phyloP scores from a whole-genome alignment of 2,888 invertebrate genomes.

The Sycophila texana region DNA sequence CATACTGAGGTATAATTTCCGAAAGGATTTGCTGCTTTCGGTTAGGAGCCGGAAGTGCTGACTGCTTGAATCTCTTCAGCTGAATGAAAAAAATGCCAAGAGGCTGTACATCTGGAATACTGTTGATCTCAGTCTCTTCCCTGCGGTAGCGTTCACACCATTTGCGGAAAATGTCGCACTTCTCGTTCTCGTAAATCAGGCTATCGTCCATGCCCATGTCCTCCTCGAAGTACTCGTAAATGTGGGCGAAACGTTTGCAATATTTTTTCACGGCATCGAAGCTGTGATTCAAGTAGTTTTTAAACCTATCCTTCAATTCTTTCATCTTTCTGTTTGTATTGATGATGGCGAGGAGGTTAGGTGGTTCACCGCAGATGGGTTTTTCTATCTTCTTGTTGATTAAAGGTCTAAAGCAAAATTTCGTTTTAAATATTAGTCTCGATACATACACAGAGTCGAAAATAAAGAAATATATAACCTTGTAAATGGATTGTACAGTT shows the following conservation, averaged over 20 bases:
- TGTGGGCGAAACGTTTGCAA: constrained; percentile 80
- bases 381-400: constrained; percentile 90
- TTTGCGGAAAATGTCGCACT: constrained; percentile 79
- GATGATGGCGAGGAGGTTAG: constrained; percentile 83
- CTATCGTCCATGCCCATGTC: constrained; percentile 82
- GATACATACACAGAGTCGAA: not conserved
- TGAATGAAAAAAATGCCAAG: constrained; percentile 86
- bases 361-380: constrained; percentile 85
- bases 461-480: constrained; percentile 74
- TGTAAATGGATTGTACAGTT: constrained; percentile 84
- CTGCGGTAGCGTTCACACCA: constrained; percentile 83
- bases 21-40: constrained; percentile 82
- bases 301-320: constrained; percentile 79
- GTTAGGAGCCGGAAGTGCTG: constrained; percentile 84
- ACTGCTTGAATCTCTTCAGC: constrained; percentile 83
- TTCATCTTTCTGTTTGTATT: constrained; percentile 81
- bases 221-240: constrained; percentile 83
- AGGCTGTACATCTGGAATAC: constrained; percentile 81
- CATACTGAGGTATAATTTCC: constrained; percentile 82
- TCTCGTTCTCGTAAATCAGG: constrained; percentile 80
- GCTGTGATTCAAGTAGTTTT: constrained; percentile 78
- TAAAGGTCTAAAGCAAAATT: constrained; percentile 79
- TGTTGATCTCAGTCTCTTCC: constrained; percentile 83
- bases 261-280: constrained; percentile 82
- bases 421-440: not conserved